These are phyloP conservation scores for Steinernema hermaphroditum DNA, from an alignment of 2,888 invertebrate species.

Conservation along the genomic window DNA sequence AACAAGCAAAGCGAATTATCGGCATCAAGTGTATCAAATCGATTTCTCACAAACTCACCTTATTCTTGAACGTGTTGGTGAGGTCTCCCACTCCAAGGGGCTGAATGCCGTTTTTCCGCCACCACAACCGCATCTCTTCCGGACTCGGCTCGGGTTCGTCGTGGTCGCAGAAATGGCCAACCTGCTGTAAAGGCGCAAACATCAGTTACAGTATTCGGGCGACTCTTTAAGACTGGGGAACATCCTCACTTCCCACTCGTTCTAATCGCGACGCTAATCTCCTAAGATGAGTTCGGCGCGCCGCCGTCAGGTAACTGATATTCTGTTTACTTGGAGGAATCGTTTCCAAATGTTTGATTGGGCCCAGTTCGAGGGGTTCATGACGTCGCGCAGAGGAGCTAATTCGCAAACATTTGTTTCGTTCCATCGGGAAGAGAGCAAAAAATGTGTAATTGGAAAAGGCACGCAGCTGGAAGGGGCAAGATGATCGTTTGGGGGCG, in stretches of 20 bases:
- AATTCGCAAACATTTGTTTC: conserved; percentile 19
- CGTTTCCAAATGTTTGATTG: conserved; percentile 7
- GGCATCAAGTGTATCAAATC: no score
- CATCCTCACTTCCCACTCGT: conserved; percentile 1
- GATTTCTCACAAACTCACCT: background rate
- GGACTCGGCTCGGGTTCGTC: conserved; percentile 5
- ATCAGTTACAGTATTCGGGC: no score
- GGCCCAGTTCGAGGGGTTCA: background rate
- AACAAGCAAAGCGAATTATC: no score
- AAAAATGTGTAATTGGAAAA: background rate
- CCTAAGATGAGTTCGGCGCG: conserved; percentile 6
- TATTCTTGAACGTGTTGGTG: background rate
- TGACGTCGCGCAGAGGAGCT: background rate
- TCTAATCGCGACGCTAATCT: conserved; percentile 4
- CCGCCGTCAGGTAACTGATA: conserved; percentile 24
- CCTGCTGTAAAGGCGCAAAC: conserved; percentile 3
- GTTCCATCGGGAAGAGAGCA: background rate
- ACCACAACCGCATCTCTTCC: conserved; percentile 23
- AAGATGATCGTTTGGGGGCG: background rate
- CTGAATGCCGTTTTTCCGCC: conserved; percentile 13
- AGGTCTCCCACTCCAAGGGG: conserved; percentile 19
- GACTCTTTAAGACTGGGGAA: background rate
- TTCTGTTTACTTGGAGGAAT: background rate
- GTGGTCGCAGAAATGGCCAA: conserved; percentile 26
- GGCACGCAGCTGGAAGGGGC: background rate